These are phyloP conservation scores for Ormyrus thymus DNA, from an alignment of 2,888 invertebrate genomes.

Conservation along the genomic window DNA sequence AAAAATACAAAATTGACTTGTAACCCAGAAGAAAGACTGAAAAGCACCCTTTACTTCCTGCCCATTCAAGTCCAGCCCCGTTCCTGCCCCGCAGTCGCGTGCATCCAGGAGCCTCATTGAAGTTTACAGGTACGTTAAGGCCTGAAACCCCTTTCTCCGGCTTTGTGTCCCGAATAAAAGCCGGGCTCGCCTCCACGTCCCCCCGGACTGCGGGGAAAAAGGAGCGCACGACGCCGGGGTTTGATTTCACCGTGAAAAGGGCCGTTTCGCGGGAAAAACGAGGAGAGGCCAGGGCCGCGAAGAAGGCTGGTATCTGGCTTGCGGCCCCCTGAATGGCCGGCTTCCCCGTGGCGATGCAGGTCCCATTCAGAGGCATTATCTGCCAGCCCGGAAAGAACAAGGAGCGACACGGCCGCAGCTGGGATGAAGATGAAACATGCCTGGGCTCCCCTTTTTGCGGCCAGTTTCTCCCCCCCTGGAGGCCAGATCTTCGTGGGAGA, in stretches of 20 bases:
- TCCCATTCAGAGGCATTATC: constrained; percentile 44
- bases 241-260: background rate
- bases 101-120: constrained; percentile 49
- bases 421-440: background rate
- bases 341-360: background rate
- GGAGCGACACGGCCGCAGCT: constrained; percentile 35
- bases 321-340: too few species aligned
- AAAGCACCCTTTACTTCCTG: constrained; percentile 12
- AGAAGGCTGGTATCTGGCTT: too few species aligned
- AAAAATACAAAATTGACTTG: constrained; percentile 13
- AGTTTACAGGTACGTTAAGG: constrained; percentile 18
- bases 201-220: constrained; percentile 21
- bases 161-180: constrained; percentile 48
- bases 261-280: constrained; percentile 29
- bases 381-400: constrained; percentile 50
- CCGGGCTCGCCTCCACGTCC: background rate
- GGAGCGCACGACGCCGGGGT: constrained; percentile 49
- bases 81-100: constrained; percentile 10
- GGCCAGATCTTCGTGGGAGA: constrained; percentile 43
- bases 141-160: constrained; percentile 31
- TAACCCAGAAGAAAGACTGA: background rate
- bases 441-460: background rate
- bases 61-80: constrained; percentile 29
- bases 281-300: constrained; percentile 16
- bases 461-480: constrained; percentile 9